Percentiles rank a stretch among this genome's conserved stretches.
phyloP scores from a whole-genome alignment of 2,888 invertebrate species.

The Sturmia bella region DNA sequence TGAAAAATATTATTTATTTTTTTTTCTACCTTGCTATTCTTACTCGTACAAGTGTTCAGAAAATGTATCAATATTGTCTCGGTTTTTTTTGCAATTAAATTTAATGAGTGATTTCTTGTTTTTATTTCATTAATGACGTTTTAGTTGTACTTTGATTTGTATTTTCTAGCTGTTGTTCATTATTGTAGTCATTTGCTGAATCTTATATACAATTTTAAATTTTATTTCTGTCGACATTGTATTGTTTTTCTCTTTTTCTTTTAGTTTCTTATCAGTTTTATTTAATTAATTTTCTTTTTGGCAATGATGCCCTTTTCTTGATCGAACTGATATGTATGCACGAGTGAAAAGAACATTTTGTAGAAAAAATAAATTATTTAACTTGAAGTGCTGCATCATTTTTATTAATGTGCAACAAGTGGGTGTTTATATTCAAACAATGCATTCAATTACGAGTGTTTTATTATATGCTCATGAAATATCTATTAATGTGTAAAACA shows the following conservation, averaged over 20 bases:
- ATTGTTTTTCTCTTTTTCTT: slow-evolving; percentile 5
- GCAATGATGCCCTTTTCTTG: slow-evolving; percentile 57
- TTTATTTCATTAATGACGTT: slow-evolving; percentile 60
- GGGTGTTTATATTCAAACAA: slow-evolving; percentile 13
- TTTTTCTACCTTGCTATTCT: too few relatives aligned
- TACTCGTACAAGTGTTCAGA: too few relatives aligned
- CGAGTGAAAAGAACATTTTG: slow-evolving; percentile 20
- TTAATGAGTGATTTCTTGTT: neutral
- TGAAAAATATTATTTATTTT: too few relatives aligned
- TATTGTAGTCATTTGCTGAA: slow-evolving; percentile 70
- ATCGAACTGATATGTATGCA: slow-evolving; percentile 32
- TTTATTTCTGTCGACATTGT: slow-evolving; percentile 53
- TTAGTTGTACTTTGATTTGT: slow-evolving; percentile 11
- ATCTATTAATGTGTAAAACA: too few relatives aligned
- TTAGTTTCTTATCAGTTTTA: neutral
- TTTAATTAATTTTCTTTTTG: slow-evolving; percentile 47
- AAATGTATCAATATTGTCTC: too few relatives aligned
- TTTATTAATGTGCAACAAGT: slow-evolving; percentile 45
- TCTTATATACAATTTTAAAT: slow-evolving; percentile 53
- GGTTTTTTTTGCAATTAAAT: neutral
- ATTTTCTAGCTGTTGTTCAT: slow-evolving; percentile 71
- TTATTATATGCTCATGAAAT: too few relatives aligned
- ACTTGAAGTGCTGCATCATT: neutral
- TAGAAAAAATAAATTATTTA: slow-evolving; percentile 1
- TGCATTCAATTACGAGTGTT: too few relatives aligned